A percentile compares a stretch with the other conserved stretches of the same genome.
phyloP scores from a whole-genome alignment of 1,140 invertebrate species.

The Penaeus vannamei region DNA sequence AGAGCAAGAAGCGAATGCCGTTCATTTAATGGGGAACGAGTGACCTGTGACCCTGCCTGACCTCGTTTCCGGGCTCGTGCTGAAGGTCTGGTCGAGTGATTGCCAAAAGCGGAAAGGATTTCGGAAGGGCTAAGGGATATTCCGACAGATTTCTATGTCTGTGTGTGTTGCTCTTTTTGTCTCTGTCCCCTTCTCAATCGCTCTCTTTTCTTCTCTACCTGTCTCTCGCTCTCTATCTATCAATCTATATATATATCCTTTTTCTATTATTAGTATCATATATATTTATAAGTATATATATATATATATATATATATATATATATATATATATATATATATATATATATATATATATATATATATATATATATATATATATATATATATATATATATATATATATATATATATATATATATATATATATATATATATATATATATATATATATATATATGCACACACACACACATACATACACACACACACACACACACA shows the following conservation, averaged over 20 bases:
- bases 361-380: not conserved
- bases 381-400: not conserved
- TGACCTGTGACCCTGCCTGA: no score
- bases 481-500: not conserved
- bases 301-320: constrained; percentile 30
- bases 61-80: no score
- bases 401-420: not conserved
- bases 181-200: no score
- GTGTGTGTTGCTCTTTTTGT: no score
- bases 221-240: no score
- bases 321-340: constrained; percentile 27
- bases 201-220: no score
- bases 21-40: no score
- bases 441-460: constrained; percentile 19
- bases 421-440: not conserved
- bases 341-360: constrained; percentile 7
- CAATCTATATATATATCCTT: not conserved
- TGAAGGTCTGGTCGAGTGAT: no score
- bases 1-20: no score
- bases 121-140: no score
- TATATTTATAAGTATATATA: constrained; percentile 14
- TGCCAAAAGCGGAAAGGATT: no score
- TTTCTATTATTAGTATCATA: not conserved
- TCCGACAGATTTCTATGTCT: no score
- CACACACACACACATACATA: not conserved